Base-by-base conservation (phyloP, 1,140 invertebrate species). In the Pogonomyrmex barbatus region DNA sequence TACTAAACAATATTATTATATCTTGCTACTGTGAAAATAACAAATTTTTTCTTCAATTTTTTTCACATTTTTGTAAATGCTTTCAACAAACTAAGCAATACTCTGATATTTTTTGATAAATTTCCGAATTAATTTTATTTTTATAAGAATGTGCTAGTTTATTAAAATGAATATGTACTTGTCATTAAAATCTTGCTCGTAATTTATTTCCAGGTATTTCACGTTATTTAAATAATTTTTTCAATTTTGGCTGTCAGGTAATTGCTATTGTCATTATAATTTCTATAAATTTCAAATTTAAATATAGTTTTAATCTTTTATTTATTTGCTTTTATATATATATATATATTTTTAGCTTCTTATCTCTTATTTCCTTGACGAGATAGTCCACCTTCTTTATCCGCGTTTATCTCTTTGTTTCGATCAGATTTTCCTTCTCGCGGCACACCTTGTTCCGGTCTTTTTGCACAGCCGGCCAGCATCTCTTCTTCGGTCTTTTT, bases 251-350 rank as follows among this genome's bases (percentile, higher is more conserved):
- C 33, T 65, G 36, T 58, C 47, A 54, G 24, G 12, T 45, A 14
- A 33, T 14, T 30, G 12, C 14, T 24, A 52, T 58, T 58, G 52
- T 30, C 24, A 82, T 82, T 58, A 71, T 45, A 70, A 54, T 73
- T 73, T 71, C 30, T 9, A 71, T 71, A 39, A 71, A 82, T 82
- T 82, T 81, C 33, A 71, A 82, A 82, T 71, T 81, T 58, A 71
- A 71, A 82, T 58, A 17, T 5, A 30, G 0, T 36, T 36, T 24
- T n/a, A 14, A 45, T 10, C 30, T 52, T 56, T 73, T 24, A 24
- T 24, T 24, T 24, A 33, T 30, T 14, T 2, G 39, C 9, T 71
- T n/a, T 36, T 79, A 52, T 78, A 50, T 14, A 24, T 75, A 8
- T 39, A 17, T 4, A 56, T 24, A 24, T 24, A 24, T 24, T 24